These are phyloP conservation scores for Peromyscus eremicus DNA, from an alignment of 2,797 vertebrate genomes.

Conservation along the genomic window DNA sequence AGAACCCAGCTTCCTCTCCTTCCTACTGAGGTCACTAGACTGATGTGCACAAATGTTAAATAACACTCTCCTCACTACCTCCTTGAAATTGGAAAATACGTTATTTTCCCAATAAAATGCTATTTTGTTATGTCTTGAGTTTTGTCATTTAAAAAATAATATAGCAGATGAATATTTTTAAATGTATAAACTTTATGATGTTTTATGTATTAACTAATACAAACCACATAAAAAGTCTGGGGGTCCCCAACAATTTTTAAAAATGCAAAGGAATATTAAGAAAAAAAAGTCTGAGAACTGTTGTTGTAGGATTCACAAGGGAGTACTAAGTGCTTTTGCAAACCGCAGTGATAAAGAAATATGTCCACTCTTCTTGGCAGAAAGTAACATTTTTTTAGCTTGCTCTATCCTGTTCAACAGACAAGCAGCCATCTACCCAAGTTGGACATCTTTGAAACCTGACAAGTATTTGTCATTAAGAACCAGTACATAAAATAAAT, in stretches of 20 bases:
- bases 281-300: background rate
- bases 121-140: background rate
- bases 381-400: background rate
- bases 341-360: background rate
- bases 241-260: background rate
- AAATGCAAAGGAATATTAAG: background rate
- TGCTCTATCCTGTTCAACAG: background rate
- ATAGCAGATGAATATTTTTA: background rate
- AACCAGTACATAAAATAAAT: background rate
- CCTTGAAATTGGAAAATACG: constrained; percentile 24
- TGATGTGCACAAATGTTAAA: background rate
- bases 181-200: background rate
- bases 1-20: background rate
- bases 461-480: background rate
- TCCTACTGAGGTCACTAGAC: background rate
- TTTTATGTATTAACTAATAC: background rate
- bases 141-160: constrained; percentile 3
- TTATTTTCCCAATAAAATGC: constrained; percentile 32
- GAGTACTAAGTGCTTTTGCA: background rate
- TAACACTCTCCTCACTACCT: background rate
- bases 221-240: background rate
- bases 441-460: constrained; percentile 32
- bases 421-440: background rate
- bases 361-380: background rate
- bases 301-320: too few species aligned